These are phyloP conservation scores for Drosophila elegans DNA, from an alignment of 1,140 invertebrate species.

Conservation along the genomic window DNA sequence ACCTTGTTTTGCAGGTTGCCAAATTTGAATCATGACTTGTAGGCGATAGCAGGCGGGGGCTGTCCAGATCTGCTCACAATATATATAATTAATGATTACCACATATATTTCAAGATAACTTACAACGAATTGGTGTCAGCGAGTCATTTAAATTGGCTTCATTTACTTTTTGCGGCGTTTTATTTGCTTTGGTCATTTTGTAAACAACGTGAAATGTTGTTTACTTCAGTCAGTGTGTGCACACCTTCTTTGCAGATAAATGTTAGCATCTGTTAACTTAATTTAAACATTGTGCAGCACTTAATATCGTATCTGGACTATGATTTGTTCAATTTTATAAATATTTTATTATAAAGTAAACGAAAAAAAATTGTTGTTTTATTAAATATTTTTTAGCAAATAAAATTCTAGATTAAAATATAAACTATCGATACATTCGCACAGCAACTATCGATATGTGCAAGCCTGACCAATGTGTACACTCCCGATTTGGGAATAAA, in stretches of 20 bases:
- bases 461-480: background rate
- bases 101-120: slow-evolving; percentile 10
- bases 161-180: slow-evolving; percentile 30
- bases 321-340: too few species aligned
- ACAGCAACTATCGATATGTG: slow-evolving; percentile 1
- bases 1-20: slow-evolving; percentile 50
- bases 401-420: too few species aligned
- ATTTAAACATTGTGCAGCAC: background rate
- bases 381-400: too few species aligned
- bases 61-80: slow-evolving; percentile 45
- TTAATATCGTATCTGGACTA: background rate
- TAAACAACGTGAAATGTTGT: slow-evolving; percentile 19
- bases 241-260: background rate
- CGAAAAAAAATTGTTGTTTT: too few species aligned
- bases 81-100: background rate
- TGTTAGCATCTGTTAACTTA: background rate
- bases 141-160: slow-evolving; percentile 29
- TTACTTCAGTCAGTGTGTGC: slow-evolving; percentile 4
- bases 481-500: background rate
- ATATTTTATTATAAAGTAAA: too few species aligned
- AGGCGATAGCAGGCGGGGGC: slow-evolving; percentile 31
- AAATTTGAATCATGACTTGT: slow-evolving; percentile 42
- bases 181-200: slow-evolving; percentile 46
- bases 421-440: background rate
- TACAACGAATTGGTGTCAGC: slow-evolving; percentile 77